Evolutionary conservation across 2,113 vertebrate genomes (phyloP).

Genomic region (Acanthisitta chloris): DNA sequence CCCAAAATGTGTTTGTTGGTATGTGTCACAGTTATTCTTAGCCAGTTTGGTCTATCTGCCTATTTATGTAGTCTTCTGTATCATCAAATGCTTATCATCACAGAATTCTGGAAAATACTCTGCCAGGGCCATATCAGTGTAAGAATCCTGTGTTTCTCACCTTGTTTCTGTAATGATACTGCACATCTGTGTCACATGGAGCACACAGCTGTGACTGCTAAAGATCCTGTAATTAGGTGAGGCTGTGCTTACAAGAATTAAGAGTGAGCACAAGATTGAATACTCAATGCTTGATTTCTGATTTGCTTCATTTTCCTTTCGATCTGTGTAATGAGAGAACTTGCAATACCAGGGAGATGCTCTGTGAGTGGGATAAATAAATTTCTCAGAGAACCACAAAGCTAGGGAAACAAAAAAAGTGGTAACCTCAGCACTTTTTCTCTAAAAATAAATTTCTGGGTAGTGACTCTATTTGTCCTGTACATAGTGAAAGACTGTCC

Average conservation of each 20-base stretch:
- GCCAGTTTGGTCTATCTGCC: not conserved
- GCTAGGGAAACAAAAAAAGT: not conserved
- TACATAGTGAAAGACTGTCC: not conserved
- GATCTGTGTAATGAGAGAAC: not conserved
- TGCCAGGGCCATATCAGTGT: not conserved
- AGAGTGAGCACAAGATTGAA: not conserved
- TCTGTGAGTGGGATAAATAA: not conserved
- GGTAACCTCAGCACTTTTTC: not conserved
- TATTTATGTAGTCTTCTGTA: not conserved
- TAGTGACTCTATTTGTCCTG: not conserved
- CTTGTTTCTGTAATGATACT: not conserved
- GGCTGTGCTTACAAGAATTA: not conserved
- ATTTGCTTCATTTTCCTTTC: not conserved
- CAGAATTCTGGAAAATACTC: not conserved
- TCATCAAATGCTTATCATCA: not conserved
- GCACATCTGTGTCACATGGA: not conserved
- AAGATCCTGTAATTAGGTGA: not conserved
- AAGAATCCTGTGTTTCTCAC: not conserved
- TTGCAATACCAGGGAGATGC: not conserved
- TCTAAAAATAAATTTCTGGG: not conserved
- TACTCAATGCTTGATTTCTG: not conserved
- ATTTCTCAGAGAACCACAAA: not conserved
- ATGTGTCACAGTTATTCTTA: not conserved
- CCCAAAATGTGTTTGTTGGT: not conserved
- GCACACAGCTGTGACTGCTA: not conserved